Evolutionary conservation across 2,888 invertebrate genomes (phyloP), one percentile per base, ranked within the genome.

Genomic region (Rhabditoides inermis): DNA sequence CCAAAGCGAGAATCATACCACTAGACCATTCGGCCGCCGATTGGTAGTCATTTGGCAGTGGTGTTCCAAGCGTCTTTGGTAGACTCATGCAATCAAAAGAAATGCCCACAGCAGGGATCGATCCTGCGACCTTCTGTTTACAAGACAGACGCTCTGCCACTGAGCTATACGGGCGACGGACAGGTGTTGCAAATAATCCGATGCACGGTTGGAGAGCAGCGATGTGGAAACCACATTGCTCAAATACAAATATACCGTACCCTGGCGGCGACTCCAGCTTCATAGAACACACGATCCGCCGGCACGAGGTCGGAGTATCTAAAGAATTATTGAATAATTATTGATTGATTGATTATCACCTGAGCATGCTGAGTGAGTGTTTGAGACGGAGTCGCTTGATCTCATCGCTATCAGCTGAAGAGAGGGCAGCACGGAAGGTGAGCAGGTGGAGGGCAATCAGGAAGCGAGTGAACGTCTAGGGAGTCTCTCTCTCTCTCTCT

Each of bases 241-340:
- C 22, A 5, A 46, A 18, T 12, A 12, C 40, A 20, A 39, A 39
- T 10, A n/a, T 36, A 42, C 27, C 45, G 15, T 37, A 73, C 72
- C 51, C 63, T 71, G 20, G 70, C 70, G 5, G 74, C 69, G 12
- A 68, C 56, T 35, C 81, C 81, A 22, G 83, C 83, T 71, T 87
- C 86, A 75, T 86, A 90, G 77, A 88, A 91, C 3, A 84, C 85
- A 68, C 90, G 88, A 79, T 99, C 98, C 0, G 90, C 90, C 0
- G 90, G 88, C 40, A 98, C 83, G 4, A 91, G 81, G 66, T 95
- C 90, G 12, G 67, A 56, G 51, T 72, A 73, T 32, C 67, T 53
- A 25, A 37, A 50, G 7, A 30, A 10, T 27, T 30, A 20, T 25
- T 6, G 25, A 4, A 4, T 12, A n/a, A 23, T 23, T 41, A 3